A percentile compares a stretch with the other conserved stretches of the same genome.
Conservation (phyloP, 2,797 vertebrate species). For the Hyperoplus lanceolatus region DNA sequence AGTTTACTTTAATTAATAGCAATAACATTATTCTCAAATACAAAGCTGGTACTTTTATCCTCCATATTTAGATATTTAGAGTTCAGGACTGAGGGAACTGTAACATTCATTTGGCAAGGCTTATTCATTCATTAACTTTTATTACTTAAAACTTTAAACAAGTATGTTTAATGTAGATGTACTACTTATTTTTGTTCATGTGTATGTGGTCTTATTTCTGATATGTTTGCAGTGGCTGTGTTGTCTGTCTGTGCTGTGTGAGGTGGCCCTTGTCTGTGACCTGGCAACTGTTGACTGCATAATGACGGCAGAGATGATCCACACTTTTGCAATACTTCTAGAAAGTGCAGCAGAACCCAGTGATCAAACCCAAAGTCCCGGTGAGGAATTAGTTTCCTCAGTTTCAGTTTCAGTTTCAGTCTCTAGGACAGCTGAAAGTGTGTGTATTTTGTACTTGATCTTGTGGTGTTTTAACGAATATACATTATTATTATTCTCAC, state of each 20-base stretch:
- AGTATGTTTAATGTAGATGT: background rate
- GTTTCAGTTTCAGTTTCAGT: background rate
- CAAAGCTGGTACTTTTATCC: background rate
- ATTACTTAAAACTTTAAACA: background rate
- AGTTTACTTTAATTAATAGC: background rate
- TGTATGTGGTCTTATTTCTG: constrained; percentile 22
- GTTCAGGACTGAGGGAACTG: background rate
- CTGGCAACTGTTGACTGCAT: constrained; percentile 81
- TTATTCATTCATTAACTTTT: background rate
- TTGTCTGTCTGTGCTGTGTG: constrained; percentile 89
- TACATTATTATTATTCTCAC: constrained; percentile 7
- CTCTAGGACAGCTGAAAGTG: background rate
- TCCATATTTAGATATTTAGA: background rate
- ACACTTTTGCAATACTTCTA: constrained; percentile 84
- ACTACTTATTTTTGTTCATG: background rate
- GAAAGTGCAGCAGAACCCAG: constrained; percentile 83
- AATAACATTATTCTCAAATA: constrained; percentile 6
- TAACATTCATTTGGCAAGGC: constrained; percentile 3
- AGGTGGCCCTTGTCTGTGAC: constrained; percentile 85
- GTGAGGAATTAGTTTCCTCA: constrained; percentile 30
- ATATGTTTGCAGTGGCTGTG: constrained; percentile 87
- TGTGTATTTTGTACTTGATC: background rate
- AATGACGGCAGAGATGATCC: constrained; percentile 87
- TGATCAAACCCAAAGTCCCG: constrained; percentile 19
- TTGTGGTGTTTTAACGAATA: background rate